A percentile compares a stretch with the other conserved stretches of the same genome.
Evolutionary conservation across 2,113 vertebrate genomes (phyloP).

Genomic region (Galbula dea): DNA sequence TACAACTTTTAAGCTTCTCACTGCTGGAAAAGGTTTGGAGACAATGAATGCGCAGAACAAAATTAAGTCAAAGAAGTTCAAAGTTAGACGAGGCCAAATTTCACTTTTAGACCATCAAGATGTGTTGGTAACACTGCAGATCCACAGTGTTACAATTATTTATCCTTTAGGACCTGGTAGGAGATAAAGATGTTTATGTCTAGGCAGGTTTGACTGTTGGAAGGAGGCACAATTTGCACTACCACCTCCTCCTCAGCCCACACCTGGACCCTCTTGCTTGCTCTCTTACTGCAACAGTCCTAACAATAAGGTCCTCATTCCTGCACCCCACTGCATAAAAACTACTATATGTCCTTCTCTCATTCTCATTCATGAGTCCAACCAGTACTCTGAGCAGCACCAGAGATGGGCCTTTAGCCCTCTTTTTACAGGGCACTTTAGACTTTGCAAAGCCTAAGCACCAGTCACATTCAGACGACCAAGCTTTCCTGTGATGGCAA

Average conservation of each 20-base stretch:
- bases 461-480: neutral
- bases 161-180: neutral
- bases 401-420: neutral
- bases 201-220: neutral
- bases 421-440: neutral
- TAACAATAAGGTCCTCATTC: neutral
- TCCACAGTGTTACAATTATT: neutral
- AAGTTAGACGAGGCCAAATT: neutral
- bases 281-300: neutral
- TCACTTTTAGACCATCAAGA: neutral
- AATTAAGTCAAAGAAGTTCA: neutral
- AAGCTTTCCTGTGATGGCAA: neutral
- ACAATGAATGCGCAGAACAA: neutral
- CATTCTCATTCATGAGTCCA: neutral
- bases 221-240: neutral
- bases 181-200: neutral
- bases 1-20: constrained; percentile 18
- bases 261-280: neutral
- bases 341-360: neutral
- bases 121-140: neutral
- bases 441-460: neutral
- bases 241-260: neutral
- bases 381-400: neutral
- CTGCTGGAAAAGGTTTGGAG: neutral
- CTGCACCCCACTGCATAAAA: neutral